phyloP scores from a whole-genome alignment of 1,140 invertebrate genomes.

The Drosophila nigromelanica region DNA sequence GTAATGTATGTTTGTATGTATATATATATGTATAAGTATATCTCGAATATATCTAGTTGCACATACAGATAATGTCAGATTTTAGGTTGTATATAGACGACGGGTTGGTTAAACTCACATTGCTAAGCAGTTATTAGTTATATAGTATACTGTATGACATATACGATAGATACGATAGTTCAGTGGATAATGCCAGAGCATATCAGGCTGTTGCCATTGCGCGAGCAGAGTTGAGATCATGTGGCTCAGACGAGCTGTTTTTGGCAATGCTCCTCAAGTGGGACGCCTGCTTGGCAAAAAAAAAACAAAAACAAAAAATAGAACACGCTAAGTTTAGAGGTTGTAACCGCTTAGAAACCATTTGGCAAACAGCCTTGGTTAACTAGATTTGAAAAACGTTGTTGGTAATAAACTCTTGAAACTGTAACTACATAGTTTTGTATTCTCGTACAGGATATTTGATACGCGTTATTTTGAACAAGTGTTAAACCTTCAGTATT shows the following conservation, averaged over 20 bases:
- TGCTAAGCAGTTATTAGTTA: constrained; percentile 27
- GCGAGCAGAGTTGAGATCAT: constrained; percentile 41
- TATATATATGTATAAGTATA: constrained; percentile 46
- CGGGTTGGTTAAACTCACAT: constrained; percentile 65
- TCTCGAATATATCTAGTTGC: constrained; percentile 67
- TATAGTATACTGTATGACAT: constrained; percentile 39
- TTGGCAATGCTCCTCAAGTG: constrained; percentile 12
- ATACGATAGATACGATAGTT: constrained; percentile 39
- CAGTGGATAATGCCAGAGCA: constrained; percentile 29
- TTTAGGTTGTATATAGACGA: constrained; percentile 77
- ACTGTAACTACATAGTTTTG: constrained; percentile 60
- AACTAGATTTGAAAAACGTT: constrained; percentile 20
- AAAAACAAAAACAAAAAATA: constrained; percentile 1
- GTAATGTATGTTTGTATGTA: constrained; percentile 38
- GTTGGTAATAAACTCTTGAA: constrained; percentile 44
- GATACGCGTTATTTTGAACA: constrained; percentile 60
- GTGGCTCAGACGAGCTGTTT: not conserved
- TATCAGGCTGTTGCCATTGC: not conserved
- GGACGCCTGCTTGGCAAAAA: constrained; percentile 3
- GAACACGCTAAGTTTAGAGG: constrained; percentile 20
- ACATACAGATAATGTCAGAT: constrained; percentile 68
- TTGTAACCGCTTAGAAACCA: constrained; percentile 14
- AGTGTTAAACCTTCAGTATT: constrained; percentile 47
- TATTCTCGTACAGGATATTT: constrained; percentile 57
- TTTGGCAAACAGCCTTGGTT: constrained; percentile 9